A percentile compares a stretch with the other conserved stretches of the same genome.
Conservation (phyloP, 2,888 invertebrate species). For the Myopa tessellatipennis region DNA sequence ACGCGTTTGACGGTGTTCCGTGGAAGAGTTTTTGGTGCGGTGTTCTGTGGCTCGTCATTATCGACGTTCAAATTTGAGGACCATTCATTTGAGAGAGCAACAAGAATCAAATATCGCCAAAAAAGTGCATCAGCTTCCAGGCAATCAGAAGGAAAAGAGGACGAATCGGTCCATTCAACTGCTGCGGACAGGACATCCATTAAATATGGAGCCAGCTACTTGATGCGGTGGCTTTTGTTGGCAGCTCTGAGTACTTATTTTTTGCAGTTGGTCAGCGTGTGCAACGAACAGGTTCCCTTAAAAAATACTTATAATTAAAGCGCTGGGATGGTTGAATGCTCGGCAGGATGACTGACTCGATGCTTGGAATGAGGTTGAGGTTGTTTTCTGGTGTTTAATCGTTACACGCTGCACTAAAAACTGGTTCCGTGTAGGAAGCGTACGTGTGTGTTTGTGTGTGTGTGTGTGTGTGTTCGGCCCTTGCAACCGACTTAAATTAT, state of each 20-base stretch:
- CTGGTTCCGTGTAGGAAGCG: background rate
- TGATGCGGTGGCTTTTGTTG: background rate
- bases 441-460: background rate
- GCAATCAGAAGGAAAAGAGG: background rate
- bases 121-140: constrained; percentile 1
- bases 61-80: constrained; percentile 21
- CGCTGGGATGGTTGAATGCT: background rate
- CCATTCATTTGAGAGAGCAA: constrained; percentile 22
- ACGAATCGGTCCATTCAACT: constrained; percentile 28
- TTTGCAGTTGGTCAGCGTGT: background rate
- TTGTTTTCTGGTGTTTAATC: background rate
- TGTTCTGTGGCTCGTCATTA: constrained; percentile 30
- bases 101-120: background rate
- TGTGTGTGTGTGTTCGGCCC: background rate
- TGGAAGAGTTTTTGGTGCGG: background rate
- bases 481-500: background rate
- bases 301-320: constrained; percentile 28
- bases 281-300: constrained; percentile 37
- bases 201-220: constrained; percentile 35
- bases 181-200: constrained; percentile 39
- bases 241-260: background rate
- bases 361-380: background rate
- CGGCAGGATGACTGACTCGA: background rate
- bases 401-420: background rate
- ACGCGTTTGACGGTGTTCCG: background rate